phyloP scores from a whole-genome alignment of 2,113 vertebrate genomes.

The Dromaius novaehollandiae region DNA sequence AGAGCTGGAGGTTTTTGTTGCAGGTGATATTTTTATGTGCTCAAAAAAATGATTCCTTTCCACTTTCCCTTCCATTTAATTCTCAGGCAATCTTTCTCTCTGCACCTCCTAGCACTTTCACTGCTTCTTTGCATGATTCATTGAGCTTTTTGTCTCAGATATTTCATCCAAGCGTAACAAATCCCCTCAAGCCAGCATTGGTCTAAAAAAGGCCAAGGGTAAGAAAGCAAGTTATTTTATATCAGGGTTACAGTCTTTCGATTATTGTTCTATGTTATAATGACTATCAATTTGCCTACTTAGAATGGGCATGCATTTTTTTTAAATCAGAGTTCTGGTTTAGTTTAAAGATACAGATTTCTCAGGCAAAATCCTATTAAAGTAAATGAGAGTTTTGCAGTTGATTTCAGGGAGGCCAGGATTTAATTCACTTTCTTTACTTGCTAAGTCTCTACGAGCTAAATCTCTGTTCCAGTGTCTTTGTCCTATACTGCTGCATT shows the following conservation, averaged over 20 bases:
- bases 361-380: neutral
- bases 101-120: constrained; percentile 24
- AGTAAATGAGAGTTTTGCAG: neutral
- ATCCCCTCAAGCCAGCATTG: constrained; percentile 41
- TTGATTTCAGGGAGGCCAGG: neutral
- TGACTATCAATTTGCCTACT: neutral
- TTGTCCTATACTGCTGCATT: neutral
- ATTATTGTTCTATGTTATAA: neutral
- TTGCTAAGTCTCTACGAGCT: neutral
- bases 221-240: constrained; percentile 28
- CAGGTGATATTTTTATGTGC: neutral
- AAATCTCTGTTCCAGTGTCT: neutral
- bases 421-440: neutral
- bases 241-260: neutral
- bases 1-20: constrained; percentile 17
- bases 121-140: constrained; percentile 35
- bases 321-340: neutral
- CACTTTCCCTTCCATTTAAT: neutral
- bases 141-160: constrained; percentile 36
- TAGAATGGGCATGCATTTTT: neutral
- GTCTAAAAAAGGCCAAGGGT: constrained; percentile 40
- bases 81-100: neutral
- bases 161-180: constrained; percentile 47
- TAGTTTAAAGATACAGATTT: neutral
- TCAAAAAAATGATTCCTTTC: neutral